phyloP scores from a whole-genome alignment of 2,797 vertebrate genomes.

The Sebastes matsubarae region DNA sequence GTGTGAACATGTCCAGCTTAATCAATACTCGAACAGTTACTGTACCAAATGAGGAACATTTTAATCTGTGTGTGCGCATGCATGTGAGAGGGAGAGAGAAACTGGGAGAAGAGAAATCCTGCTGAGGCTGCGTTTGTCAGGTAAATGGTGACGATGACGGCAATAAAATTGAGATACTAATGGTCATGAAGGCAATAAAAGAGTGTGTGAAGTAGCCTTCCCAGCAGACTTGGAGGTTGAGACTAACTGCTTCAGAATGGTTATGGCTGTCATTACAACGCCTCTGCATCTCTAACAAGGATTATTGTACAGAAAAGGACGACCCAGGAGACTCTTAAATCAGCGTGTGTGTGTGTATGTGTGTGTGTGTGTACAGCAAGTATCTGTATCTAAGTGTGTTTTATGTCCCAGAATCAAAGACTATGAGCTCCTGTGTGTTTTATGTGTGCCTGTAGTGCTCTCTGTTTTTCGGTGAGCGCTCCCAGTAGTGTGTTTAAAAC shows the following conservation, averaged over 20 bases:
- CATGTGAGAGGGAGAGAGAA: no score
- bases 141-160: conserved; percentile 66
- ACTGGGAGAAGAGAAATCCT: conserved; percentile 12
- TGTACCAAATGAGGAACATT: background rate
- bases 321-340: conserved; percentile 59
- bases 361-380: conserved; percentile 18
- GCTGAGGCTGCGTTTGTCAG: conserved; percentile 65
- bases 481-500: conserved; percentile 71
- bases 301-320: conserved; percentile 68
- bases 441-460: conserved; percentile 51
- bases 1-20: background rate
- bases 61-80: background rate
- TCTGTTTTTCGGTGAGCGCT: conserved; percentile 60
- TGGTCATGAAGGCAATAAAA: conserved; percentile 73
- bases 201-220: conserved; percentile 57
- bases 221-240: conserved; percentile 55
- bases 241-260: conserved; percentile 63
- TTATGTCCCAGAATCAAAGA: conserved; percentile 65
- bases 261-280: conserved; percentile 75
- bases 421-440: conserved; percentile 50
- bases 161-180: conserved; percentile 68
- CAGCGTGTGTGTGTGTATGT: conserved; percentile 6
- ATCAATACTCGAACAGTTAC: background rate
- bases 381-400: conserved; percentile 53
- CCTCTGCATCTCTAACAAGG: conserved; percentile 74